Evolutionary conservation across 2,113 vertebrate species (phyloP), one percentile per base, ranked within the genome.

Genomic region (Mystacornis crossleyi): DNA sequence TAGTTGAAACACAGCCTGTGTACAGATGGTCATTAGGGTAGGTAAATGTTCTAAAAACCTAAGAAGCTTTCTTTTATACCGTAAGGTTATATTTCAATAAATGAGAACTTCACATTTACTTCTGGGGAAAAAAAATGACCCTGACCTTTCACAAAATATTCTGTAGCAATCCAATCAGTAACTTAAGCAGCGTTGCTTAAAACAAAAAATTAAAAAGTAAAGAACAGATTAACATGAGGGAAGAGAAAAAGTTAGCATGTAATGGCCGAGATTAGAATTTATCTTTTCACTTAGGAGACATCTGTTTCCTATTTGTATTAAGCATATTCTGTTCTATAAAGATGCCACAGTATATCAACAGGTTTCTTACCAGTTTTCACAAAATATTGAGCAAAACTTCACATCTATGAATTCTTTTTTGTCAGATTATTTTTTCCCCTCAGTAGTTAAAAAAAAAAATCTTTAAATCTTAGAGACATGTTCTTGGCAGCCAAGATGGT

Each of bases 181-280:
- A 81, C 33, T 74, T 60, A 73, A 86, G 33, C 9, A 54, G 10
- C 23, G 16, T 21, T 4, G 6, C 64, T 74, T 73, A 33, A 81
- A 70, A 87, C 53, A 40, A 12, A 50, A 83, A 86, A 90, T 50
- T 4, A 55, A 86, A 86, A 71, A 9, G 15, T 28, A 29, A 86
- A 78, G 16, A 78, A 83, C 10, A 43, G 33, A 43, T 55, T 78
- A 60, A 31, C 58, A 5, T 8, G 65, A 21, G 19, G 10, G 12
- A 66, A 92, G 29, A 90, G 14, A 73, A 82, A 77, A 86, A 86
- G 31, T 48, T 50, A 54, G 18, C 7, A 45, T 54, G 31, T 61
- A 85, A 90, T 92, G 61, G 61, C 21, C 69, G 31, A 81, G 50
- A 87, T 94, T 81, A 85, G 66, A 82, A 81, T 96, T 89, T 77